Base-by-base conservation (phyloP, 2,888 invertebrate species). In the Drosophila yooni region DNA sequence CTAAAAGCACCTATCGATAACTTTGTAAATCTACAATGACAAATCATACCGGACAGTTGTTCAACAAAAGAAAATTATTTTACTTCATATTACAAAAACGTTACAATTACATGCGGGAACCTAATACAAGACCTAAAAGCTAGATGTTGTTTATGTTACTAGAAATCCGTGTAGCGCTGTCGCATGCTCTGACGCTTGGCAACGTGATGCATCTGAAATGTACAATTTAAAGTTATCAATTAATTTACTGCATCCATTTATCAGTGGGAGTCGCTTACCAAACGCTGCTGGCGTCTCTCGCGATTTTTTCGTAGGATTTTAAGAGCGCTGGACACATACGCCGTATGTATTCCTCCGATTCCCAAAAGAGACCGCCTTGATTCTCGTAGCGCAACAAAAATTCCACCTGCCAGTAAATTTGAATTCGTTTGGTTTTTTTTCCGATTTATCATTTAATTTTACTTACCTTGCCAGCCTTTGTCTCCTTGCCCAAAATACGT, bases 161-260 rank as follows among this genome's bases (percentile, higher is more conserved):
- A 91, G 65, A 91, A 91, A 79, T 91, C 91, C 61, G 91, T 91
- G 67, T 91, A 91, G 18, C 91, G 79, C 81, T 91, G 92, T 52
- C 92, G 91, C 48, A 89, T 69, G 65, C 82, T 92, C 75, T 92
- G 91, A 15, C 91, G 89, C 54, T 90, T 92, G 58, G 92, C 88
- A 34, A 91, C 87, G 61, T 91, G 90, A 64, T 83, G 86, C 92
- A 92, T 91, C 92, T 92, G 51, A 29, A 79, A 78, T 40, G 8
- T 2, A 61, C 34, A 21, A 59, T 40, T 21, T 46, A 1, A 25
- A 33, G 18, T 56, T 21, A 3, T 13, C 1, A 52, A 38, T 36
- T 21, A 15, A 10, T 8, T 51, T 57, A 25, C 0, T 15, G 13
- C 15, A 34, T 21, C 2, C 7, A 0, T 29, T 40, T 10, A 57